A percentile compares a stretch with the other conserved stretches of the same genome.
phyloP scores from a whole-genome alignment of 1,140 invertebrate species.

The Caenorhabditis tropicalis region DNA sequence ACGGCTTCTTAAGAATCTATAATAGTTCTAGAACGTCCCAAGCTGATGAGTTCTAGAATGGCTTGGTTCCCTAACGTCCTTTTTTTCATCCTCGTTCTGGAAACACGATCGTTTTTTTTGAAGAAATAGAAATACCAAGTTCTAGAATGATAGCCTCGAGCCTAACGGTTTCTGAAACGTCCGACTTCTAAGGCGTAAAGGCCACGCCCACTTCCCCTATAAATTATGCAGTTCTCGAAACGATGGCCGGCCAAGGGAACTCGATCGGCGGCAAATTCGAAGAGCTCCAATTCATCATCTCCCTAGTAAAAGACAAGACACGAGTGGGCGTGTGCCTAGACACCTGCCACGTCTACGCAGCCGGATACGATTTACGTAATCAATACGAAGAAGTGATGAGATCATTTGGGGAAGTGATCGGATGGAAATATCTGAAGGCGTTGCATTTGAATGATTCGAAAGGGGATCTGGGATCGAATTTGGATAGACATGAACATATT shows the following conservation, averaged over 20 bases:
- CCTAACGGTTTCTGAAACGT: no score
- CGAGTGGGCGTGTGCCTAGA: slow-evolving; percentile 76
- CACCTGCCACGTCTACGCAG: slow-evolving; percentile 76
- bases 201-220: no score
- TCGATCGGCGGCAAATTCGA: slow-evolving; percentile 75
- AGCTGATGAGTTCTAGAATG: no score
- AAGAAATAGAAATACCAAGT: no score
- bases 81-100: no score
- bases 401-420: slow-evolving; percentile 74
- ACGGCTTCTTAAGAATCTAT: no score
- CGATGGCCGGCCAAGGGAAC: slow-evolving; percentile 74
- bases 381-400: slow-evolving; percentile 73
- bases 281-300: slow-evolving; percentile 74
- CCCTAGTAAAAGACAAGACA: slow-evolving; percentile 74
- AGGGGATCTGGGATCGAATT: slow-evolving; percentile 73
- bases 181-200: no score
- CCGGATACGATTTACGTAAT: slow-evolving; percentile 74
- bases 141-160: no score
- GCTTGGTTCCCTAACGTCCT: no score
- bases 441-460: slow-evolving; percentile 76
- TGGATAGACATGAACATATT: slow-evolving; percentile 76
- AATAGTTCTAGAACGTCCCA: no score
- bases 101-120: no score
- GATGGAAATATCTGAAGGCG: slow-evolving; percentile 75
- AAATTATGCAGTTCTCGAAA: slow-evolving; percentile 74